These are phyloP conservation scores for Myrmophylax atrothorax DNA, from an alignment of 2,113 vertebrate species.

Conservation along the genomic window DNA sequence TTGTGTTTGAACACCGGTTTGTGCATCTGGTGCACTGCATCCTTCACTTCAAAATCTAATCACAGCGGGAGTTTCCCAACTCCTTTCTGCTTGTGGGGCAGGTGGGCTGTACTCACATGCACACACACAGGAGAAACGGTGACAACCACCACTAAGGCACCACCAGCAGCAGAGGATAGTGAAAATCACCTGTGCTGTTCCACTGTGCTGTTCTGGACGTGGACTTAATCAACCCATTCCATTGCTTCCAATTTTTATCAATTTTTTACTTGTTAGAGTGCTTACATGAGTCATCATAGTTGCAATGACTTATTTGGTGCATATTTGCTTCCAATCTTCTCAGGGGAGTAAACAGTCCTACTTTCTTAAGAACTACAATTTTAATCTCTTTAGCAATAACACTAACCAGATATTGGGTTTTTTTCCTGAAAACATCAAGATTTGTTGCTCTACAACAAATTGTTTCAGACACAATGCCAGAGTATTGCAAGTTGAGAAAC, in stretches of 20 bases:
- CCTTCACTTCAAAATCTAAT: background rate
- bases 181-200: background rate
- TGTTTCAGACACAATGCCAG: background rate
- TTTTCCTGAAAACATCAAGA: background rate
- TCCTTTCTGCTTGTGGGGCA: background rate
- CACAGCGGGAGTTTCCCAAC: background rate
- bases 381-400: background rate
- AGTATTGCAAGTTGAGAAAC: background rate
- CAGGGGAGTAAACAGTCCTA: background rate
- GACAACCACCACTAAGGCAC: background rate
- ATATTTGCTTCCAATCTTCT: background rate
- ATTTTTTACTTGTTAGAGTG: background rate
- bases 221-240: background rate
- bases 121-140: fast-evolving
- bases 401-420: background rate
- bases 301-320: background rate
- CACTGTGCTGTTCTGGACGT: background rate
- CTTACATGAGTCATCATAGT: background rate
- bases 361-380: background rate
- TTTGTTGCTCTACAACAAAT: background rate
- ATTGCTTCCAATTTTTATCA: background rate
- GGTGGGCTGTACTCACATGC: background rate
- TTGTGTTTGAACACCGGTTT: background rate
- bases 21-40: background rate
- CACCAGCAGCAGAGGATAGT: background rate